Evolutionary conservation across 2,888 invertebrate species (phyloP), one percentile per base, ranked within the genome.

Genomic region (Lepidonotus clava): DNA sequence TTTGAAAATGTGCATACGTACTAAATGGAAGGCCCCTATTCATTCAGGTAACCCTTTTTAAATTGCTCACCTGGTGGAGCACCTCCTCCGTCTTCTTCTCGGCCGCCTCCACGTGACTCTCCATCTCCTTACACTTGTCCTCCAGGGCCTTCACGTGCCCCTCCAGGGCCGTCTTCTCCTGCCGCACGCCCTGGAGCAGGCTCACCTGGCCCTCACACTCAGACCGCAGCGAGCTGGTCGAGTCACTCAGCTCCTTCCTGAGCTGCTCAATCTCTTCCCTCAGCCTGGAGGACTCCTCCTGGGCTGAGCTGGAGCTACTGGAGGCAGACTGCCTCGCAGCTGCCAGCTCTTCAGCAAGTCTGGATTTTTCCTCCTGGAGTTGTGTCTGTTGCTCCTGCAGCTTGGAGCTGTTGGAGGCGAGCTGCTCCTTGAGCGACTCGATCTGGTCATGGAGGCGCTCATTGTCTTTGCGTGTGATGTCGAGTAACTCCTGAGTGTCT

Each of bases 391-490:
- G 2, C 2, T 28, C n/a, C 28, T 61, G 61, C 61, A 18, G 24
- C 14, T 61, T 61, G 21, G 28, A 28, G n/a, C 21, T 80, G 46
- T 80, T 80, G 32, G 18, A 80, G 41, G 40, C 84, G 34, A 89
- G 46, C 24, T 76, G 67, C 14, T 67, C 76, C 14, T 86, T 83
- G 89, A 93, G 90, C 67, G 91, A 90, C 56, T 90, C 90, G 18
- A 94, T 91, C 67, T 91, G 89, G 11, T 90, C 91, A 86, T 94
- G 94, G 83, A 94, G 94, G 86, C 94, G 94, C 85, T 67, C 28
- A 21, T 85, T 71, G 28, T 85, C 71, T 11, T 86, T 14, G n/a
- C 66, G 61, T 1, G 67, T 32, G 86, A 91, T 80, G 41, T 67
- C 85, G 8, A 85, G 51, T 28, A 51, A 41, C 36, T 80, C 61